Base-by-base conservation (phyloP, 2,888 invertebrate species). In the Acleris emargana region DNA sequence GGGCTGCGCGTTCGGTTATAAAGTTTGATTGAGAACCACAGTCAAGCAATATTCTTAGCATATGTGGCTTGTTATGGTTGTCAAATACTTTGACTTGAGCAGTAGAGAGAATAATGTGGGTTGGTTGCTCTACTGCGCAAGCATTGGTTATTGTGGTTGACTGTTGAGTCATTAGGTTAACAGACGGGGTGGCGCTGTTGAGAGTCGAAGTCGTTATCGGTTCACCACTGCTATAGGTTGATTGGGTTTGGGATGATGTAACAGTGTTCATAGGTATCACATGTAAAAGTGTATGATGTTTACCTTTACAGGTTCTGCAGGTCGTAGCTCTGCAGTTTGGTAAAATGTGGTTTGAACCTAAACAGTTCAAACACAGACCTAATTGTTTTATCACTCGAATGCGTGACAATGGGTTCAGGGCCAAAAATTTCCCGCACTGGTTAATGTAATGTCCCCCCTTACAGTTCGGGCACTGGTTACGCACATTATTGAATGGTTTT, bases 401-500 rank as follows among this genome's bases (percentile, higher is more conserved):
- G 43, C 55, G 55, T 43, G 13, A 6, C 13, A 4, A 17, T 43
- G 43, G 16, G 3, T 43, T 5, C 55, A 43, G 22, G 5, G 55
- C 43, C 7, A 57, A 17, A 43, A 57, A 57, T 20, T 16, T 57
- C 13, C 43, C 18, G 17, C 55, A 57, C 43, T 57, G 55, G 55
- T 57, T 43, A 17, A 57, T 43, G 43, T 17, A 57, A 20, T 57
- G 55, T 9, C 13, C 17, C 6, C 22, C 55, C 45, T 45, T 57
- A 42, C 55, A 57, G 7, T 43, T 17, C 22, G 43, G 55, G 22
- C 55, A 43, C 3, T 20, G 20, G 20, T 20, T 20, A 20, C 20
- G 20, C 20, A 20, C 20, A 20, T 1, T 20, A 20, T 20, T 20
- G 3, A 20, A 20, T 2, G 20, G 7, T 9, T 20, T 50, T 20